phyloP scores from a whole-genome alignment of 2,113 vertebrate genomes.

The Atractosteus spatula region DNA sequence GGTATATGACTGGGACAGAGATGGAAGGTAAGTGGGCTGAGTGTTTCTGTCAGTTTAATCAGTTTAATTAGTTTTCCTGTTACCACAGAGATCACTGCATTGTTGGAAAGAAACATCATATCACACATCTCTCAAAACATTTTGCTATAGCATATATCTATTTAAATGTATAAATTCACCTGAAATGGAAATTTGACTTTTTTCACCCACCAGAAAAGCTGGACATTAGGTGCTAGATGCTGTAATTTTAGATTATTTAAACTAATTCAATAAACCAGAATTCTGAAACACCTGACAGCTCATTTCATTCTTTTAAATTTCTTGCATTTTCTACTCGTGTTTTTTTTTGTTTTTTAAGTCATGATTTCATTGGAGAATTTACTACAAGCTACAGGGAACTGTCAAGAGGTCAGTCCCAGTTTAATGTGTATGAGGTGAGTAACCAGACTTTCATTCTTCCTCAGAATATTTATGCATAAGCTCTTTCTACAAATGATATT shows the following conservation, averaged over 20 bases:
- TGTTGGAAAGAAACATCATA: no score
- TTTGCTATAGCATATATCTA: no score
- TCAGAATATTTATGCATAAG: neutral
- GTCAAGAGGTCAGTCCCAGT: slow-evolving; percentile 91
- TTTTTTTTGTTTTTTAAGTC: slow-evolving; percentile 59
- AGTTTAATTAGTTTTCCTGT: slow-evolving; percentile 2
- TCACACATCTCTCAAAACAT: no score
- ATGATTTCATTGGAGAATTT: slow-evolving; percentile 97
- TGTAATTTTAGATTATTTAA: no score
- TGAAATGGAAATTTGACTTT: no score
- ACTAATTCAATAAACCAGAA: no score
- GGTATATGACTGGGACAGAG: slow-evolving; percentile 92
- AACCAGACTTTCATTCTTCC: neutral
- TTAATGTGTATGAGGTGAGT: slow-evolving; percentile 93
- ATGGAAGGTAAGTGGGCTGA: slow-evolving; percentile 66
- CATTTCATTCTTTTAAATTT: no score
- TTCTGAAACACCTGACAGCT: neutral
- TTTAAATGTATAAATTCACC: no score
- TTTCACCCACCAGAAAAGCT: no score
- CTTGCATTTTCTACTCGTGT: neutral
- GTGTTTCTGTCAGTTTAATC: slow-evolving; percentile 31
- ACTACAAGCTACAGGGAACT: slow-evolving; percentile 95
- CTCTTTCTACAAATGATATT: no score
- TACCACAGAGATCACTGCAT: neutral
- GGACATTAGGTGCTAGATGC: no score